Evolutionary conservation across 2,797 vertebrate genomes (phyloP).

Genomic region (Brotogeris chrysoptera): DNA sequence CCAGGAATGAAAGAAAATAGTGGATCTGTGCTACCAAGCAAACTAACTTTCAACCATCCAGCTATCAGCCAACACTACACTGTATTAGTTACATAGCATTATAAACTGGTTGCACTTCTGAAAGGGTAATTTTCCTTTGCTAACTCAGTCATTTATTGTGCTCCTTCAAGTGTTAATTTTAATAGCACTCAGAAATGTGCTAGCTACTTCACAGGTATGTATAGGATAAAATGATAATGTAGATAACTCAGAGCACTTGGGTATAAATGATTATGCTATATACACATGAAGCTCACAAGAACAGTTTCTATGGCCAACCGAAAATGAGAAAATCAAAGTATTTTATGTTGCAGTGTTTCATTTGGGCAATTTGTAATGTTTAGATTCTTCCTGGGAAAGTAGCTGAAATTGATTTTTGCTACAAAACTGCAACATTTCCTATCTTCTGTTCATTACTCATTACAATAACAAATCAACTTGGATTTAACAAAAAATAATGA

Average conservation of each 20-base stretch:
- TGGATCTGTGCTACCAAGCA: neutral
- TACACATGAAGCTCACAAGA: neutral
- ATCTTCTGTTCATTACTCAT: neutral
- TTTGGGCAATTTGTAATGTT: neutral
- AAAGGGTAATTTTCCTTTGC: neutral
- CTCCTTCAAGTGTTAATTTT: neutral
- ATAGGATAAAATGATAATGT: neutral
- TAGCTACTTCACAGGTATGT: neutral
- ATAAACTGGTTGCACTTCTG: neutral
- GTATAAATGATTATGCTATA: neutral
- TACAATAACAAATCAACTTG: neutral
- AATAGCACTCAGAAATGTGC: neutral
- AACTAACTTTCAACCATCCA: neutral
- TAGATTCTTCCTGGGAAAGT: neutral
- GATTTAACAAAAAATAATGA: neutral
- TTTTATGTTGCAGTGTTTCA: neutral
- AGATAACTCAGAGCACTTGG: neutral
- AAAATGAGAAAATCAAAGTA: neutral
- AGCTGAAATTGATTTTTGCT: neutral
- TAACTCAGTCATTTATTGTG: neutral
- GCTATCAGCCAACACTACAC: neutral
- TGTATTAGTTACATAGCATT: neutral
- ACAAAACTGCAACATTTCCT: neutral
- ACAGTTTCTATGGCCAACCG: neutral
- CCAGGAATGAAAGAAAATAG: neutral